A percentile compares a stretch with the other conserved stretches of the same genome.
Conservation (phyloP, 2,113 vertebrate genomes). For the Halcyon malimbica region DNA sequence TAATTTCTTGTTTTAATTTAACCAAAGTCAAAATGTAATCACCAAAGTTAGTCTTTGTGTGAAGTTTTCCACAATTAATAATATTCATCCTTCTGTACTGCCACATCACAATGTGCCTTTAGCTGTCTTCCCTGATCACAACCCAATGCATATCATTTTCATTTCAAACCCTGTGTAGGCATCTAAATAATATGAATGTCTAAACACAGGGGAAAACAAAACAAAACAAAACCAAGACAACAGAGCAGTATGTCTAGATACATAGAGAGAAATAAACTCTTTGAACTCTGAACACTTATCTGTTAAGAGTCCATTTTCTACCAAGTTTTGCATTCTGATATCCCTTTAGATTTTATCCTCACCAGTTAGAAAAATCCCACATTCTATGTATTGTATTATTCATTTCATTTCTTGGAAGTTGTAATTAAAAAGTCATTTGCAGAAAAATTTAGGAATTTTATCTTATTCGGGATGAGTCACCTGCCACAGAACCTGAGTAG, state of each 20-base stretch:
- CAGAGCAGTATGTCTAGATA: background rate
- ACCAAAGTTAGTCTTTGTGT: background rate
- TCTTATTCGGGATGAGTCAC: background rate
- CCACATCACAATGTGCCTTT: background rate
- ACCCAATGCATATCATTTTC: background rate
- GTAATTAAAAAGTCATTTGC: background rate
- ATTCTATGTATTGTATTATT: background rate
- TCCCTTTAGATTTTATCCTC: background rate
- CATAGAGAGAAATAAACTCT: background rate
- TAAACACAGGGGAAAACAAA: background rate
- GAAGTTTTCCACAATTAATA: background rate
- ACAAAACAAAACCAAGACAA: too few species aligned
- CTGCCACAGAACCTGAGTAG: background rate
- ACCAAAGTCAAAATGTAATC: background rate
- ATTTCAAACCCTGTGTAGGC: background rate
- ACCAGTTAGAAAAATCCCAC: background rate
- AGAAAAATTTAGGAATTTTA: background rate
- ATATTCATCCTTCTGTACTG: background rate
- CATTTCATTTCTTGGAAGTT: background rate
- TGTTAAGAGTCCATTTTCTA: background rate
- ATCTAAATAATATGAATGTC: background rate
- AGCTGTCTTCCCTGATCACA: fast-evolving
- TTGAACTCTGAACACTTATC: background rate
- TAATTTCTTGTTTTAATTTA: background rate
- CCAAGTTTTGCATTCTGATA: background rate